These are phyloP conservation scores for Sylvia atricapilla DNA, from an alignment of 2,113 vertebrate species.

Conservation along the genomic window DNA sequence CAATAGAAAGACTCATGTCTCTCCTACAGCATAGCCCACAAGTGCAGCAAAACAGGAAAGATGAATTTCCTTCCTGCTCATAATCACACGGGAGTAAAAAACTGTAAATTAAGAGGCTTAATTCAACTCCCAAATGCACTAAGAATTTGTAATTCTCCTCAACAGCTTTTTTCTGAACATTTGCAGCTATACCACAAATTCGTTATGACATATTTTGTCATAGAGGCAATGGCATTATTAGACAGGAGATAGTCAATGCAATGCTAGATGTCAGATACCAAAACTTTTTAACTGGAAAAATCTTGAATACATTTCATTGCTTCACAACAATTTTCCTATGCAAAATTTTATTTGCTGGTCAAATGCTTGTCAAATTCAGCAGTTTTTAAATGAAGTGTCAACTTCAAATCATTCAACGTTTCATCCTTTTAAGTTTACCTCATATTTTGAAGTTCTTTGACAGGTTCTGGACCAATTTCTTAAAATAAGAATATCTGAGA, in stretches of 20 bases:
- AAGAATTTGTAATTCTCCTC: background rate
- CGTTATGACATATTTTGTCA: background rate
- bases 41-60: background rate
- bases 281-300: background rate
- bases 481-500: background rate
- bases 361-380: background rate
- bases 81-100: background rate
- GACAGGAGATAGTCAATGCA: background rate
- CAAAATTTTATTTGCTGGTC: background rate
- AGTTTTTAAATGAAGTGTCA: background rate
- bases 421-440: background rate
- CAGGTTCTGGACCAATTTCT: background rate
- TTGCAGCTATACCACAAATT: background rate
- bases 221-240: background rate
- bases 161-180: background rate
- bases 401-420: background rate
- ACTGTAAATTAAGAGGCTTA: background rate
- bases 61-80: background rate
- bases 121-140: background rate
- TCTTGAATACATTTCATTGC: background rate
- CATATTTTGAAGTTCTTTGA: background rate
- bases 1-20: background rate
- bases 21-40: background rate
- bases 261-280: background rate
- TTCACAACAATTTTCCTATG: background rate